These are phyloP conservation scores for Trialeurodes vaporariorum DNA, from an alignment of 1,140 invertebrate genomes.

Conservation along the genomic window DNA sequence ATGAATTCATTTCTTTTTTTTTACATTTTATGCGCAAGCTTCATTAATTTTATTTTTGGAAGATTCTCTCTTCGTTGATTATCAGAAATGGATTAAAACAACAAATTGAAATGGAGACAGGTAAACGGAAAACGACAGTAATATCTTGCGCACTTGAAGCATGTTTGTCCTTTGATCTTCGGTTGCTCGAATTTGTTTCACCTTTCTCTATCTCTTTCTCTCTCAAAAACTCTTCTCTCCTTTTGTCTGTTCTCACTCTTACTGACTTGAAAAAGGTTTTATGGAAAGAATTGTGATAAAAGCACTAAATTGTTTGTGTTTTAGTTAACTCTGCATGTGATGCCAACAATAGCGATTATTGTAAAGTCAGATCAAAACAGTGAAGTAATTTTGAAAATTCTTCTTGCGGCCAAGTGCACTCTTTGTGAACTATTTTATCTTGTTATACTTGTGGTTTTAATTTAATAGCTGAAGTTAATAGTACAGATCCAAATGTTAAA, in stretches of 20 bases:
- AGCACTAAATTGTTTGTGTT: too few relatives aligned
- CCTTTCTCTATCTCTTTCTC: background rate
- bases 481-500: too few relatives aligned
- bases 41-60: background rate
- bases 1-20: background rate
- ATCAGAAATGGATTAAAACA: background rate
- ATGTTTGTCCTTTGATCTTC: background rate
- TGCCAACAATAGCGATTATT: too few relatives aligned
- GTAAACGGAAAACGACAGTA: background rate
- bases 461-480: too few relatives aligned
- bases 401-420: background rate
- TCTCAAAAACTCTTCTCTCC: background rate
- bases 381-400: slow-evolving; percentile 1
- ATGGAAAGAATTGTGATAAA: background rate
- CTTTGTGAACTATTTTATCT: too few relatives aligned
- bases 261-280: background rate
- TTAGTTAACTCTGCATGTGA: too few relatives aligned
- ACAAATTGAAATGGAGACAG: background rate
- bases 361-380: too few relatives aligned
- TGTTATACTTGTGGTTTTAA: too few relatives aligned
- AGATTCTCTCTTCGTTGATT: background rate
- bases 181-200: too few relatives aligned
- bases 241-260: background rate
- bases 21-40: background rate
- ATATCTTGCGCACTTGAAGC: background rate